phyloP scores from a whole-genome alignment of 2,797 vertebrate species.

The Poecile montanus region DNA sequence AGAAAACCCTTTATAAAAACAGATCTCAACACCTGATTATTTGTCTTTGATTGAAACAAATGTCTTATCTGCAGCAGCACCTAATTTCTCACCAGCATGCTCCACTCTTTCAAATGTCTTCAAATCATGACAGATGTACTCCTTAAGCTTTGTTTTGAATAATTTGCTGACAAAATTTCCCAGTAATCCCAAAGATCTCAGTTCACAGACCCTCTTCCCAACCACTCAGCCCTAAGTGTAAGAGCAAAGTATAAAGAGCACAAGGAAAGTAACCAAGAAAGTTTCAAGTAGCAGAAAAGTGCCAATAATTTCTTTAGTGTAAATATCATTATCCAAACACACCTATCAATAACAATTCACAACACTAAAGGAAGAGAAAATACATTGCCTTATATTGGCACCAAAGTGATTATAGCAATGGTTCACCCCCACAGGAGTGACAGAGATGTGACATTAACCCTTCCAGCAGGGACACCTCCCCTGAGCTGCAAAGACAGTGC shows the following conservation, averaged over 20 bases:
- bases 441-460: background rate
- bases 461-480: background rate
- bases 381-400: background rate
- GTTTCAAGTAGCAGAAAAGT: background rate
- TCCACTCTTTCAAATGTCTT: background rate
- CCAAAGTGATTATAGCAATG: background rate
- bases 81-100: background rate
- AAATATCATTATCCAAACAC: background rate
- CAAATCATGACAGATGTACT: background rate
- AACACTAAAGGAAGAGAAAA: background rate
- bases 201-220: background rate
- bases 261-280: background rate
- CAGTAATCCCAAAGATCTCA: background rate
- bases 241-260: background rate
- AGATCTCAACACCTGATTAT: background rate
- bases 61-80: background rate
- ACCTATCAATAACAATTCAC: background rate
- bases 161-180: background rate
- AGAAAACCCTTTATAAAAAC: background rate
- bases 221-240: background rate
- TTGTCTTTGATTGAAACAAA: background rate
- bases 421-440: background rate
- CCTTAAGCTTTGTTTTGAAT: background rate
- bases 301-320: background rate
- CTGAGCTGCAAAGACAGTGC: background rate